Conservation (phyloP, 1,140 invertebrate genomes). For the Hestina assimilis region DNA sequence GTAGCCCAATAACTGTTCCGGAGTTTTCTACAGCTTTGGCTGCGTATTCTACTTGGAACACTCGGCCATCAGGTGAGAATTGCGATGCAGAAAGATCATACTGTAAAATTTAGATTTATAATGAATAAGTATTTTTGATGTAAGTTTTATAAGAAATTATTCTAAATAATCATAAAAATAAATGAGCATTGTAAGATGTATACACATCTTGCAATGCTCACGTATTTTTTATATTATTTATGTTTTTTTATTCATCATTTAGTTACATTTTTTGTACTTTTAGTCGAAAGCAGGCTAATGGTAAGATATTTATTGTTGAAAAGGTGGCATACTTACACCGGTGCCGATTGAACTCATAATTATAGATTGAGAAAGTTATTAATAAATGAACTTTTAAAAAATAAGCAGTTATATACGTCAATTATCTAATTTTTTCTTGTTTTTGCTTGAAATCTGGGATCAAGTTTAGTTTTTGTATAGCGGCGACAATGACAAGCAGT, state of each 20-base stretch:
- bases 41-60: slow-evolving; percentile 99
- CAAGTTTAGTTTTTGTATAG: background rate
- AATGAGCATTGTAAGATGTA: no score
- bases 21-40: slow-evolving; percentile 99
- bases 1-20: slow-evolving; percentile 95
- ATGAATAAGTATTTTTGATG: slow-evolving; percentile 46
- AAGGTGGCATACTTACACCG: slow-evolving; percentile 83
- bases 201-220: no score
- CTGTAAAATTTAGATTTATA: slow-evolving; percentile 79
- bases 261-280: no score
- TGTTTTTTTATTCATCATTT: background rate
- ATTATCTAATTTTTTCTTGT: background rate
- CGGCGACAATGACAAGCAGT: slow-evolving; percentile 31
- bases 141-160: background rate
- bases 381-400: background rate
- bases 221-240: background rate
- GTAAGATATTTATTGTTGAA: background rate
- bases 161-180: no score
- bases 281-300: no score
- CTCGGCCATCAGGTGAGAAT: slow-evolving; percentile 99
- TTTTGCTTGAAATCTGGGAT: no score
- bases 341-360: slow-evolving; percentile 97
- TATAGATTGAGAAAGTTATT: background rate
- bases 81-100: slow-evolving; percentile 99
- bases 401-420: background rate